Evolutionary conservation across 2,113 vertebrate species (phyloP).

Genomic region (Ciconia stormi): DNA sequence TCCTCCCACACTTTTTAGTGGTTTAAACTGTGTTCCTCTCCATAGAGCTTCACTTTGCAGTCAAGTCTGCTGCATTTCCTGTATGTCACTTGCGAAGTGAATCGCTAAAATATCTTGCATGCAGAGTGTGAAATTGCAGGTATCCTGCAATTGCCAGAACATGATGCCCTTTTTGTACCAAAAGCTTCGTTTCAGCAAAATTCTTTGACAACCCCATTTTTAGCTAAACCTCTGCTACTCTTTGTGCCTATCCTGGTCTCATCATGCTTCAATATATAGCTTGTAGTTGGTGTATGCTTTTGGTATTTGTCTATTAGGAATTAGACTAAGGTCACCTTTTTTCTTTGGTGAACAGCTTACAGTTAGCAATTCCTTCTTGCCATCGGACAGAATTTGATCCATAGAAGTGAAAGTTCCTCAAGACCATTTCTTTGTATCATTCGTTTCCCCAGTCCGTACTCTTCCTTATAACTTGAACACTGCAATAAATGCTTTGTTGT

Average conservation of each 20-base stretch:
- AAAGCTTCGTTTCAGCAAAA: background rate
- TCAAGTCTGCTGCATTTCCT: background rate
- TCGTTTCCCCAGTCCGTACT: background rate
- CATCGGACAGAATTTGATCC: background rate
- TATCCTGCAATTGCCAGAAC: background rate
- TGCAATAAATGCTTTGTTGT: background rate
- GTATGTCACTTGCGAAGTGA: background rate
- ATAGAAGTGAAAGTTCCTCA: background rate
- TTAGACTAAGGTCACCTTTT: background rate
- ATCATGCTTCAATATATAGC: background rate
- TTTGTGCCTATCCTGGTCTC: background rate
- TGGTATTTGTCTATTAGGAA: background rate
- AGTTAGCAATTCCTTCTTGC: background rate
- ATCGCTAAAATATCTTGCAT: background rate
- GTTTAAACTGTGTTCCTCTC: conserved; percentile 24
- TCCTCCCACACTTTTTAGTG: conserved; percentile 28
- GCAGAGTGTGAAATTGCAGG: background rate
- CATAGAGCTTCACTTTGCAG: conserved; percentile 2
- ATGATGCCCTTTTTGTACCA: background rate
- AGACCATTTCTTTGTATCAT: background rate
- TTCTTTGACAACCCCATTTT: background rate
- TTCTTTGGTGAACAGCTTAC: background rate
- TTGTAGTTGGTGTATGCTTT: background rate
- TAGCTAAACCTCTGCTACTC: background rate
- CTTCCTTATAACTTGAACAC: background rate